Base-by-base conservation (phyloP, 1,140 invertebrate genomes). In the Atopsyche davidsoni region DNA sequence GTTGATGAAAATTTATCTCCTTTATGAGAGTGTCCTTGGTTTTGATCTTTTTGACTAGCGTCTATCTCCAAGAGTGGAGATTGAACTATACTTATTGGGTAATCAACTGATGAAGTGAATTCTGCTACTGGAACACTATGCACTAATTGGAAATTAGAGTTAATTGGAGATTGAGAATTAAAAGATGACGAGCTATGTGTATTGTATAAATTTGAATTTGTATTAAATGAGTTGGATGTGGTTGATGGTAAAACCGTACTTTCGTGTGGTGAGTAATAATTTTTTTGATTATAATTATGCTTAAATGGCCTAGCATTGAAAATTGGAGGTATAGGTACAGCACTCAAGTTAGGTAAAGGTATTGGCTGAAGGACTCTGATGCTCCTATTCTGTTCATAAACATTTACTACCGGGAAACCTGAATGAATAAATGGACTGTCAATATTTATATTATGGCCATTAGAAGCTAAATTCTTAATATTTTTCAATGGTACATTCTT, bases 91-190 rank as follows among this genome's bases (percentile, higher is more conserved):
- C 75, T 77, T 11, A 79, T 69, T 6, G 81, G 81, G 66, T 83
- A 81, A 55, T 83, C 80, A 51, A 83, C 67, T 13, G 78, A 77
- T 28, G 81, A 78, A 10, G 79, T 69, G 60, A 73, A 82, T 57
- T 82, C 79, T 11, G 72, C 76, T 22, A 82, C 45, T 36, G 78
- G 75, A 43, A 82, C 67, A 63, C 80, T 82, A 53, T 78, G 73
- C 17, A 46, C 3, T 28, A 51, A 46, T 43, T 57, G 45, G 32
- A 65, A 51, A 64, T 62, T 22, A 47, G 52, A n/a, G n/a, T n/a
- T n/a, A n/a, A n/a, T 31, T 64, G 58, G 3, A 55, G 49, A 48
- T 60, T 31, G 35, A 6, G 25, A 28, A 4, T 28, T 17, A 9
- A n/a, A 46, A 0, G 38, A 19, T 9, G 18, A 16, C 2, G 46